These are phyloP conservation scores for Cantharis nigra DNA, from an alignment of 2,888 invertebrate species.

Conservation along the genomic window DNA sequence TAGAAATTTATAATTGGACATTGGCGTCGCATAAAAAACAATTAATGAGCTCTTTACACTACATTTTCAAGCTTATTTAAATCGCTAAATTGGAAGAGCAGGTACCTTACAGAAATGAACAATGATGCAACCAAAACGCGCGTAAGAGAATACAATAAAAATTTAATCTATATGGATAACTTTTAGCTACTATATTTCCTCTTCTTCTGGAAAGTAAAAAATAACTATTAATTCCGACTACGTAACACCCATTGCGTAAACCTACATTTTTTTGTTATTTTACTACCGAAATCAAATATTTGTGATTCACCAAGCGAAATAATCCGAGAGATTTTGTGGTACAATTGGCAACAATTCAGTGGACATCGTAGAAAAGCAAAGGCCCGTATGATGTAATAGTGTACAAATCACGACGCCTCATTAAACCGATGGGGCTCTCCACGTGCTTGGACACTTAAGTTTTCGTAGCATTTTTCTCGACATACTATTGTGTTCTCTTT, in stretches of 20 bases:
- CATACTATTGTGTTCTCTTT: not conserved
- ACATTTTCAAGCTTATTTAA: slow-evolving; percentile 8
- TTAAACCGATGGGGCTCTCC: slow-evolving; percentile 37
- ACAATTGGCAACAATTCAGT: slow-evolving; percentile 43
- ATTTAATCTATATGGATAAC: not conserved
- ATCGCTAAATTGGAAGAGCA: not conserved
- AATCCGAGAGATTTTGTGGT: slow-evolving; percentile 36
- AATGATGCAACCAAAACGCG: not conserved
- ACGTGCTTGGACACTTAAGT: slow-evolving; percentile 27
- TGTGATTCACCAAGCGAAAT: slow-evolving; percentile 30
- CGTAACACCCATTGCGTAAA: not conserved
- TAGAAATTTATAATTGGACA: slow-evolving; percentile 53
- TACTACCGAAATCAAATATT: slow-evolving; percentile 38
- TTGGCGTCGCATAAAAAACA: slow-evolving; percentile 37
- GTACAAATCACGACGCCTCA: slow-evolving; percentile 50
- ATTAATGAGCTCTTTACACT: slow-evolving; percentile 35
- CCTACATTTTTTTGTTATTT: slow-evolving; percentile 12
- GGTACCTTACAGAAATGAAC: not conserved
- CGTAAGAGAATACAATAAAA: not conserved
- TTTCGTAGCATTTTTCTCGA: not conserved
- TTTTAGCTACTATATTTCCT: not conserved
- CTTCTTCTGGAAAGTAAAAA: not conserved
- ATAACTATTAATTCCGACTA: not conserved
- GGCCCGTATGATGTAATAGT: slow-evolving; percentile 48
- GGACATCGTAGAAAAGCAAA: slow-evolving; percentile 42